A percentile compares a stretch with the other conserved stretches of the same genome.
Evolutionary conservation across 1,140 invertebrate genomes (phyloP).

Genomic region (Pygmarrhopalites habei): DNA sequence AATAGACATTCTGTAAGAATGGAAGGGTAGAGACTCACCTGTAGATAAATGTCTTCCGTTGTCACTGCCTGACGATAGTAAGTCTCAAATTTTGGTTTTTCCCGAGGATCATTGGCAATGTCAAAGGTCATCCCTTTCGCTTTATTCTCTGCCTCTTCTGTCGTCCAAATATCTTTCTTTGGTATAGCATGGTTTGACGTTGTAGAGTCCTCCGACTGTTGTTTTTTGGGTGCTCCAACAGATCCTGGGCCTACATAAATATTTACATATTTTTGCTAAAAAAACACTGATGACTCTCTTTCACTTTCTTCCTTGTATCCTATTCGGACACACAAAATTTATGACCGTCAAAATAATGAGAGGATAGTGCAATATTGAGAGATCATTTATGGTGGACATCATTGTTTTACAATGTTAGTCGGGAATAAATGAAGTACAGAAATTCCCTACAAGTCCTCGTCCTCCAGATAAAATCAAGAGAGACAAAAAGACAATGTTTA

Average conservation of each 20-base stretch:
- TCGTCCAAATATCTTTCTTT: constrained; percentile 8
- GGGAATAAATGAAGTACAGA: background rate
- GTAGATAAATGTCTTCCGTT: constrained; percentile 76
- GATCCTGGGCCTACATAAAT: constrained; percentile 22
- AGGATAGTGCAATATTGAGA: background rate
- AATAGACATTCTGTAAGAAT: no score
- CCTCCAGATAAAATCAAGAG: no score
- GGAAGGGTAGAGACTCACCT: no score
- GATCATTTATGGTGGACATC: background rate
- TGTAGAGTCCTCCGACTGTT: background rate
- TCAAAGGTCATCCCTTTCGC: background rate
- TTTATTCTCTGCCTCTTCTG: constrained; percentile 2
- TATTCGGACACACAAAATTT: background rate
- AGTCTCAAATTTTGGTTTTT: constrained; percentile 68
- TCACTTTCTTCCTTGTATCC: background rate
- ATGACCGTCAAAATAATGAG: background rate
- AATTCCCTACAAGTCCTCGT: no score
- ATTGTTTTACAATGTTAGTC: background rate
- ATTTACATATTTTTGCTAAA: no score
- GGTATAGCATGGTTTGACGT: background rate
- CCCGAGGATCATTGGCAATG: constrained; percentile 51
- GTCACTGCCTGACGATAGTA: constrained; percentile 75
- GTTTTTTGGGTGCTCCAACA: constrained; percentile 11
- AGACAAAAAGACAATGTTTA: no score
- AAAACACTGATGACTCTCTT: no score